Base-by-base conservation (phyloP, 92 coral and sea anemone species). In the Palythoa caribaeorum region DNA sequence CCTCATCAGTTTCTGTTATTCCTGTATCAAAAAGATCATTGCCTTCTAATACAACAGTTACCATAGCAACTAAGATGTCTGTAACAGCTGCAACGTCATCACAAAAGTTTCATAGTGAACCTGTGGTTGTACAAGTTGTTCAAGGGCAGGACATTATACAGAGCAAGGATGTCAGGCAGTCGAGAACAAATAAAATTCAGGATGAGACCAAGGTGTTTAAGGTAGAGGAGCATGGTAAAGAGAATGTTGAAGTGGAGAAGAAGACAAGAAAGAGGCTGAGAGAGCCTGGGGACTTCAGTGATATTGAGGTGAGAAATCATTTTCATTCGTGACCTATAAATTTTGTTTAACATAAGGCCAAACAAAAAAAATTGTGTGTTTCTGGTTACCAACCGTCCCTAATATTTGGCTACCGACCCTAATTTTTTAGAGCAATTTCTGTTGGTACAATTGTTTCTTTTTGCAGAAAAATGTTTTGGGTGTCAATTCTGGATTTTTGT, bases 241-340 rank as follows among this genome's bases (percentile, higher is more conserved):
- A 90, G 15, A 80, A 88, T n/a, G 92, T 90, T 53, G 92, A 88
- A 79, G 20, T 70, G 1, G 83, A 89, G 77, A 94, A 92, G 73
- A 91, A 86, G 52, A 91, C 94, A 62, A 91, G 90, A 81, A 97
- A 88, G 71, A 77, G 94, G 38, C 81, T 90, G 35, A 88, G 96
- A 71, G 93, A 87, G 78, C 96, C 95, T 54, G 93, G 96, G 68
- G 89, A 76, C 55, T 80, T 91, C 84, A 94, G 90, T 80, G 94
- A 89, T 36, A 80, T 88, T 57, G 71, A 84, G 78, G 76, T 85
- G 52, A 77, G 75, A 71, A 35, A 9, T 59, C 2, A 21, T 3
- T 28, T 28, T 28, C 28, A 28, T 28, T 28, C 0, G 28, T 28
- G 28, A 28, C 28, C 28, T 28, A 28, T 28, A 28, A 28, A 28